These are phyloP conservation scores for Limnephilus rhombicus DNA, from an alignment of 2,888 invertebrate genomes.

Conservation along the genomic window DNA sequence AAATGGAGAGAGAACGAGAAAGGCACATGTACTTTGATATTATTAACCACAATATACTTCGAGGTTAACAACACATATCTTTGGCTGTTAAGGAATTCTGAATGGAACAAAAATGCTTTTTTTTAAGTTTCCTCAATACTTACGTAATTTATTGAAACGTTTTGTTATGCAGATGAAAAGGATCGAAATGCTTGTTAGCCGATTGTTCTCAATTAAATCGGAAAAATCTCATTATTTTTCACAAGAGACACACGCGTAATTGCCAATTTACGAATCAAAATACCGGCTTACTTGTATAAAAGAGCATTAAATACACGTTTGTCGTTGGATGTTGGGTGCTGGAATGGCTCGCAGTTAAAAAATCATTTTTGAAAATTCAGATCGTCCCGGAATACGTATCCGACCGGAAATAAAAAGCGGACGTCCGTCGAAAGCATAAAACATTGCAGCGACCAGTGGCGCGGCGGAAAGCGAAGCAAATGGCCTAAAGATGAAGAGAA, in stretches of 20 bases:
- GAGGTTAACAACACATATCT: neutral
- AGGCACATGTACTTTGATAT: neutral
- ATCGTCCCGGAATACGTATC: neutral
- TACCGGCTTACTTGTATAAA: neutral
- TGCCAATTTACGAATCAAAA: neutral
- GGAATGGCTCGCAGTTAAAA: neutral
- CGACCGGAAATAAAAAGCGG: conserved; percentile 10
- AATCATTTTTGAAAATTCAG: neutral
- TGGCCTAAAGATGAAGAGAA: conserved; percentile 38
- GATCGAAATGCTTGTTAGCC: neutral
- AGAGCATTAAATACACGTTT: neutral
- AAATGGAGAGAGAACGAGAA: neutral
- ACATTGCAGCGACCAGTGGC: neutral
- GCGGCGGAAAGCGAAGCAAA: conserved; percentile 4
- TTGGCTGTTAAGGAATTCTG: neutral
- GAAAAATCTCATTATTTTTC: neutral
- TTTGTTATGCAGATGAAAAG: neutral
- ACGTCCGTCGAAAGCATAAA: conserved; percentile 10
- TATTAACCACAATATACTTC: neutral
- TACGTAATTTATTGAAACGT: neutral
- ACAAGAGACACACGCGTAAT: neutral
- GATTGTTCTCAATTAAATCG: neutral
- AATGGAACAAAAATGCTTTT: neutral
- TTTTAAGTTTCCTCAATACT: neutral
- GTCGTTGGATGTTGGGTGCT: neutral